These are phyloP conservation scores for Oncorhynchus clarkii DNA, from an alignment of 2,113 vertebrate species.

Conservation along the genomic window DNA sequence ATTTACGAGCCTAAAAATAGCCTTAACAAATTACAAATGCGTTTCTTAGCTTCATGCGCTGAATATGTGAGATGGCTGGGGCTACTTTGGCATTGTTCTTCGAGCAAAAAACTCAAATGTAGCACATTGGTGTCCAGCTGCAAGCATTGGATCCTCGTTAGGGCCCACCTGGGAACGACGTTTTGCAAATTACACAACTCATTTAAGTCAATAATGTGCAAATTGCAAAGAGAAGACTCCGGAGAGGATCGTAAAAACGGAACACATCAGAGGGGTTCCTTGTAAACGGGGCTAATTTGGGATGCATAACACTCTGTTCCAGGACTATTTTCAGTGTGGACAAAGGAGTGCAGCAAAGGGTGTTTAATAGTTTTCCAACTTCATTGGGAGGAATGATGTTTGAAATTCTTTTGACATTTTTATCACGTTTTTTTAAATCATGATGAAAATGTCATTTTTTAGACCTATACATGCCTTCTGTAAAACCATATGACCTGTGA, in stretches of 20 bases:
- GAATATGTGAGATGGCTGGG: not conserved
- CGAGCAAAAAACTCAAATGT: not conserved
- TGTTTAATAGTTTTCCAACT: no score
- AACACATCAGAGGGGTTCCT: slow-evolving; percentile 11
- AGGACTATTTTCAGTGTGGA: slow-evolving; percentile 43
- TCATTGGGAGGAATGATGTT: no score
- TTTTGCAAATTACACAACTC: slow-evolving; percentile 27
- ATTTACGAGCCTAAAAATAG: not conserved
- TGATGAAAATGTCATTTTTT: no score
- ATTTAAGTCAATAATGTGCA: slow-evolving; percentile 28
- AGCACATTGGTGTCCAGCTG: not conserved
- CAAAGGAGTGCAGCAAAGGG: slow-evolving; percentile 8
- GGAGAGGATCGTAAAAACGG: slow-evolving; percentile 1
- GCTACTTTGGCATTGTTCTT: not conserved
- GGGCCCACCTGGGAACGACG: not conserved
- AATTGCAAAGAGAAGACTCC: slow-evolving; percentile 7
- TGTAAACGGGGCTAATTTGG: slow-evolving; percentile 43
- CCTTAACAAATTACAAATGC: not conserved
- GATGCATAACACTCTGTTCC: slow-evolving; percentile 12
- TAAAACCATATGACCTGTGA: no score
- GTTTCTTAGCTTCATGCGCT: not conserved
- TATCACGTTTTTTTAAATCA: no score
- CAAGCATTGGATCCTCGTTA: not conserved
- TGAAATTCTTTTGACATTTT: no score
- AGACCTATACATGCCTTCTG: no score